Conservation (phyloP, 1,140 invertebrate genomes). For the Eriosoma lanigerum region DNA sequence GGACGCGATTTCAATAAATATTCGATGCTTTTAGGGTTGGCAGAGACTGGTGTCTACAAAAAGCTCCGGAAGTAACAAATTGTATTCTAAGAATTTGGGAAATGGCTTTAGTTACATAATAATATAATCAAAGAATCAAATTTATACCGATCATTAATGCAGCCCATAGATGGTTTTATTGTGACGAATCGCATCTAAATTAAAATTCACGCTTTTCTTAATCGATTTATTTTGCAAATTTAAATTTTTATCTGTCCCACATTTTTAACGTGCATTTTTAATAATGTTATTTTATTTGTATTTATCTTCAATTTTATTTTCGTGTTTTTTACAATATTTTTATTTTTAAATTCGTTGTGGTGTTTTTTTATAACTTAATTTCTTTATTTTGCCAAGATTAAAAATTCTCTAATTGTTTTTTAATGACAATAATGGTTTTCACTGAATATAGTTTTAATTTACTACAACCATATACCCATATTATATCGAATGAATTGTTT, state of each 20-base stretch:
- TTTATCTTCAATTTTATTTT: too few species aligned
- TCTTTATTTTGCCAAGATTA: too few species aligned
- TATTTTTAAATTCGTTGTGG: too few species aligned
- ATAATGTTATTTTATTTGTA: too few species aligned
- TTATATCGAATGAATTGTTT: not conserved
- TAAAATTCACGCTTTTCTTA: not conserved
- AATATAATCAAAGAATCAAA: conserved; percentile 24
- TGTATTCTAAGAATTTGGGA: not conserved
- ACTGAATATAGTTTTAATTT: too few species aligned
- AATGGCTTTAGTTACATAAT: not conserved
- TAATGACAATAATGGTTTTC: too few species aligned
- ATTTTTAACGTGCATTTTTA: too few species aligned
- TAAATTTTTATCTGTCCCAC: not conserved
- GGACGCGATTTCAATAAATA: conserved; percentile 25
- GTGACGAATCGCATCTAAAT: not conserved
- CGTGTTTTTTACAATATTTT: too few species aligned
- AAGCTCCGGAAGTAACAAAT: conserved; percentile 19
- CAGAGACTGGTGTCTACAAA: not conserved
- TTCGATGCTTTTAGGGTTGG: not conserved
- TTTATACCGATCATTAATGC: not conserved
- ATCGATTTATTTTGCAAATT: not conserved
- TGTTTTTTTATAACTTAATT: too few species aligned
- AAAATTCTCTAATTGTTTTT: too few species aligned
- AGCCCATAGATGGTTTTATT: not conserved
- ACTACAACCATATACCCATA: too few species aligned